A percentile compares a stretch with the other conserved stretches of the same genome.
Evolutionary conservation across 2,113 vertebrate genomes (phyloP).

Genomic region (Sinocyclocheilus anophthalmus): DNA sequence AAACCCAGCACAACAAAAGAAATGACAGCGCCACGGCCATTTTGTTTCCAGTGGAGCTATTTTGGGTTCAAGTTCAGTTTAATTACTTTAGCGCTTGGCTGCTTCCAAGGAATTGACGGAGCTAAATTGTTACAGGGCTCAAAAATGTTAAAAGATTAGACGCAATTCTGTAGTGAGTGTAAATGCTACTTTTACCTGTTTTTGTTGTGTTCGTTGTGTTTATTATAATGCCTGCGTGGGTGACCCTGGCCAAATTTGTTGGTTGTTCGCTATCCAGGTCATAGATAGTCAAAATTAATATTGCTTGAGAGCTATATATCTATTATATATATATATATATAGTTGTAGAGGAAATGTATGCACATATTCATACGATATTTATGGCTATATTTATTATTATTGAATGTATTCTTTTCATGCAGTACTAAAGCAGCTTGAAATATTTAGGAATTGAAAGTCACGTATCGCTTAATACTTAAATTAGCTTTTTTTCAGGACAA

Average conservation of each 20-base stretch:
- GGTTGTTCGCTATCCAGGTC: not conserved
- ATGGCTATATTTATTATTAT: not conserved
- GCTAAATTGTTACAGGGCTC: not conserved
- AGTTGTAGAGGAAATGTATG: not conserved
- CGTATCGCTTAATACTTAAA: not conserved
- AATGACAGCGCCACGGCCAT: conserved; percentile 70
- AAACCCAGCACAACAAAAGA: conserved; percentile 26
- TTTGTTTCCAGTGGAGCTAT: conserved; percentile 63
- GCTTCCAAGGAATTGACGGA: not conserved
- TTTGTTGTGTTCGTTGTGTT: not conserved
- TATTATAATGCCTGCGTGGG: not conserved
- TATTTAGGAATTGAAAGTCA: not conserved
- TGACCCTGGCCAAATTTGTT: not conserved
- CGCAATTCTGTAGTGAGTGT: not conserved
- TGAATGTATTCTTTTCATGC: not conserved
- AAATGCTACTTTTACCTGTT: not conserved
- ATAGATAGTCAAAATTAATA: not conserved
- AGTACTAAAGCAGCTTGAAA: not conserved
- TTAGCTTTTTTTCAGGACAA: not conserved
- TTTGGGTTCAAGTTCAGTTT: conserved; percentile 14
- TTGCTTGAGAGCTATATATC: no score
- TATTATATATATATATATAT: no score
- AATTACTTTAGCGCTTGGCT: not conserved
- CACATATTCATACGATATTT: not conserved
- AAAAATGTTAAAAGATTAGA: not conserved